Evolutionary conservation across 2,797 vertebrate genomes (phyloP).

Genomic region (Gadopsis bispinosus): DNA sequence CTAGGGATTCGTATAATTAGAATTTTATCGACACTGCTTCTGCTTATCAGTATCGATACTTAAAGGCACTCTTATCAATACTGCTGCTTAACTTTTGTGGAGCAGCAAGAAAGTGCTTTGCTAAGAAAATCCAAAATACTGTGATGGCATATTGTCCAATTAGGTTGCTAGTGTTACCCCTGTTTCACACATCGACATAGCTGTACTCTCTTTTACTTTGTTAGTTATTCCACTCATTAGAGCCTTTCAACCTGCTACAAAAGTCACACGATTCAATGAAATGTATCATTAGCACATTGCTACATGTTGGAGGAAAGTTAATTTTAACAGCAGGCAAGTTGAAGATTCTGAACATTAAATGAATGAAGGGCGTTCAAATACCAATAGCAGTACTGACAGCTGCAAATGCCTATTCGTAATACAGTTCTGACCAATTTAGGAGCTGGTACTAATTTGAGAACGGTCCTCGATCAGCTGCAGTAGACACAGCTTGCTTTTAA

Average conservation of each 20-base stretch:
- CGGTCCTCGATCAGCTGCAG: not conserved
- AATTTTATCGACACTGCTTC: not conserved
- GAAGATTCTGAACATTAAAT: not conserved
- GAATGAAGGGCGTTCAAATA: not conserved
- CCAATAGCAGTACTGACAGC: not conserved
- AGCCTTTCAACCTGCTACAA: not conserved
- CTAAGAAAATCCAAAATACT: slow-evolving; percentile 1
- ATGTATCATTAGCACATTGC: not conserved
- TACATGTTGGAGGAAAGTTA: not conserved
- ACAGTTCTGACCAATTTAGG: not conserved
- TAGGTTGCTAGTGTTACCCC: not conserved
- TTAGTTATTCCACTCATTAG: not conserved
- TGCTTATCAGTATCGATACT: not conserved
- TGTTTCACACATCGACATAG: not conserved
- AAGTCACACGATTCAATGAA: not conserved
- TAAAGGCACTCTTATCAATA: not conserved
- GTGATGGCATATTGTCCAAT: not conserved
- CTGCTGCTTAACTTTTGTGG: not conserved
- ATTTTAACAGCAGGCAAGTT: not conserved
- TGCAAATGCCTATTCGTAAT: not conserved
- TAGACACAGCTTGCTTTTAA: not conserved
- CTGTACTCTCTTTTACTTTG: not conserved
- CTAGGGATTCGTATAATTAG: no score
- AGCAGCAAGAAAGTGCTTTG: not conserved
- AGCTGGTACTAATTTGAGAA: slow-evolving; percentile 9